Evolutionary conservation across 2,797 vertebrate species (phyloP).

Genomic region (Enoplosus armatus): DNA sequence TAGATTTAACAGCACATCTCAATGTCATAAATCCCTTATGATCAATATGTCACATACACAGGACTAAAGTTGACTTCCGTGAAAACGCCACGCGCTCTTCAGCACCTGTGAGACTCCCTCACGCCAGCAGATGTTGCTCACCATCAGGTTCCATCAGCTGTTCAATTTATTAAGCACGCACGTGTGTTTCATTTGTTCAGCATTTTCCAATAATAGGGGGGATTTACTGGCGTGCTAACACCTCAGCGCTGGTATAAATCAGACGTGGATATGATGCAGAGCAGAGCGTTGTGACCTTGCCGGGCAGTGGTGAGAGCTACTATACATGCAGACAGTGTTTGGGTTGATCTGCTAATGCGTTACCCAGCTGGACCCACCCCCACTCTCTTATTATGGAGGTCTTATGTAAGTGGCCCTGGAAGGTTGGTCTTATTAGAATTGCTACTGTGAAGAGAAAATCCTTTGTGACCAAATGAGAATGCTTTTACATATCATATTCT

Average conservation of each 20-base stretch:
- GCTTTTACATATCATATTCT: background rate
- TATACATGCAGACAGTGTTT: constrained; percentile 45
- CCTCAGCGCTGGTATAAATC: constrained; percentile 69
- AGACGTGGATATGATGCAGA: constrained; percentile 53
- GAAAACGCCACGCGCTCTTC: constrained; percentile 43
- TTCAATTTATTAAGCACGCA: constrained; percentile 51
- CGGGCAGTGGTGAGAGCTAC: constrained; percentile 13
- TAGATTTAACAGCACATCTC: constrained; percentile 29
- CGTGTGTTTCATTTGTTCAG: constrained; percentile 47
- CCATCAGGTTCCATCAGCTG: constrained; percentile 46
- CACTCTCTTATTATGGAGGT: constrained; percentile 14
- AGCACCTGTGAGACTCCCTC: constrained; percentile 51
- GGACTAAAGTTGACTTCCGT: constrained; percentile 54
- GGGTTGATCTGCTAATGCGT: constrained; percentile 65
- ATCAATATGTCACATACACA: constrained; percentile 50
- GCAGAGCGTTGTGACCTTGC: constrained; percentile 38
- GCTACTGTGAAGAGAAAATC: background rate
- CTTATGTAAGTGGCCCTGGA: constrained; percentile 1
- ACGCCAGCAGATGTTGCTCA: constrained; percentile 63
- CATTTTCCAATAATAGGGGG: constrained; percentile 57
- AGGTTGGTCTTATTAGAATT: background rate
- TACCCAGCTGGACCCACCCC: constrained; percentile 66
- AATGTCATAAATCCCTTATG: constrained; percentile 44
- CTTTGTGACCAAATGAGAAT: background rate
- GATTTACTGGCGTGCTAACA: constrained; percentile 67